Base-by-base conservation (phyloP, 2,113 vertebrate genomes). In the Cyrtonyx montezumae region DNA sequence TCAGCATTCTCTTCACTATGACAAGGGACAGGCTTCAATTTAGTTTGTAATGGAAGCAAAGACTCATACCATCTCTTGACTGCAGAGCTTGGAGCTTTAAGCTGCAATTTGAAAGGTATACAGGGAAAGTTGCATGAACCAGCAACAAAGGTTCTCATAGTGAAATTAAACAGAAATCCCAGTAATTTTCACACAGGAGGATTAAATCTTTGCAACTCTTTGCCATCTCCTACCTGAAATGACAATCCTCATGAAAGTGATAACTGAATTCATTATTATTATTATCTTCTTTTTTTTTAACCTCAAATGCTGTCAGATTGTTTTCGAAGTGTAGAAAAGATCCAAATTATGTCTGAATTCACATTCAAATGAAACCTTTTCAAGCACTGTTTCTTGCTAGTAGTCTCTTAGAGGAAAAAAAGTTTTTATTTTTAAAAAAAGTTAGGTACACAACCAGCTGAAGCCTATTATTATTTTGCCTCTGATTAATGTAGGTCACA, bases 401-500 rank as follows among this genome's bases (percentile, higher is more conserved):
- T 75, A 15, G 8, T 66, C 49, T 46, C 43, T 86, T 88, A 43
- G 59, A 83, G 86, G 80, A 25, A 84, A 88, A 90, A 49, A 81
- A 58, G 76, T 11, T 22, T 45, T 45, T 45, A 19, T 48, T 48
- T 22, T 3, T 11, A 42, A 85, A 90, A 8, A 43, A 84, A 58
- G 17, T 13, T 22, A 79, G 26, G 13, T 82, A 59, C 34, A 66
- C 43, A 77, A 56, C 6, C 71, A 83, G 37, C 59, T 74, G 61
- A 87, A 92, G 56, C 61, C 43, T 68, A 59, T 87, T 34, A 37
- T 58, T 71, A 22, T 68, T 87, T 93, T 90, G 43, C 43, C 51
- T 92, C 69, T 85, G 89, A 80, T 92, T 95, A 91, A 91, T 53
- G 13, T 70, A 89, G 91, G 81, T 85, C 75, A 85, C 84, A 70